phyloP scores from a whole-genome alignment of 2,113 vertebrate species.

The Erythrolamprus reginae region DNA sequence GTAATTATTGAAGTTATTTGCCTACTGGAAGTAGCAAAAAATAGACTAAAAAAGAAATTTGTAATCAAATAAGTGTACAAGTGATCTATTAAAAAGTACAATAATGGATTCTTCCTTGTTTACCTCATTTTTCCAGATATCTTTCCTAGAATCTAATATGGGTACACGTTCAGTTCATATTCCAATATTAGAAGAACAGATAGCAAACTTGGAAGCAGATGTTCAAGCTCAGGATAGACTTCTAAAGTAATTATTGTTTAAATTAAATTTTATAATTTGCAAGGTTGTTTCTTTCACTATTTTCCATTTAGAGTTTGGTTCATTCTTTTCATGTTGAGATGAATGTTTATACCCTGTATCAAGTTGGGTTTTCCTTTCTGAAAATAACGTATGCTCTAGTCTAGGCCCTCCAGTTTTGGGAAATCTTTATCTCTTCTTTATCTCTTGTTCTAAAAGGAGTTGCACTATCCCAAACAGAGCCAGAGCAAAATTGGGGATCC shows the following conservation, averaged over 20 bases:
- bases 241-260: constrained; percentile 71
- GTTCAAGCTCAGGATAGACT: constrained; percentile 79
- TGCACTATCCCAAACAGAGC: neutral
- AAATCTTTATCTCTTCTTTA: neutral
- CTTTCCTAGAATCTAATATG: constrained; percentile 64
- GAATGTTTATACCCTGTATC: neutral
- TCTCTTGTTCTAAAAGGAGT: neutral
- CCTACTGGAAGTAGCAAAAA: neutral
- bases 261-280: neutral
- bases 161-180: constrained; percentile 64
- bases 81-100: neutral
- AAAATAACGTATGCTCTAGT: neutral
- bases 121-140: constrained; percentile 69
- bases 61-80: neutral
- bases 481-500: neutral
- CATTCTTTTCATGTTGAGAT: neutral
- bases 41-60: neutral
- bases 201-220: constrained; percentile 80
- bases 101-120: constrained; percentile 17
- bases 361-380: neutral
- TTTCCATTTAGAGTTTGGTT: neutral
- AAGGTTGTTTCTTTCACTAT: neutral
- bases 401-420: neutral
- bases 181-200: constrained; percentile 76
- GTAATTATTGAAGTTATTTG: neutral